Conservation (phyloP, 2,113 vertebrate species). For the Myocastor coypus region DNA sequence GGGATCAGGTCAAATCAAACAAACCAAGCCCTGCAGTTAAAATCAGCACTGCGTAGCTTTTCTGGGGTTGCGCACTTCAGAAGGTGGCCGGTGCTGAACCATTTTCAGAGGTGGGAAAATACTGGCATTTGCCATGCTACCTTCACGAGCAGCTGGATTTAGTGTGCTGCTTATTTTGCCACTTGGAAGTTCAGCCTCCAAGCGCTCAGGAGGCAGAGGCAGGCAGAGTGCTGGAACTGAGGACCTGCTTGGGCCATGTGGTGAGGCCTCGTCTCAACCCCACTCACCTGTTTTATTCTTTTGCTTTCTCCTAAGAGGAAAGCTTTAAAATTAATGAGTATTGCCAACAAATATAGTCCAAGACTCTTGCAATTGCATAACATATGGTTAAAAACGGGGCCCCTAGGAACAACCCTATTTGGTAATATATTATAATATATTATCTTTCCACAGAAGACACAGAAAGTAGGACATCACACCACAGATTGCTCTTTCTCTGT, state of each 20-base stretch:
- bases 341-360: not conserved
- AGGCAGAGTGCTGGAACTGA: not conserved
- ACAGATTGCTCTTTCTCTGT: not conserved
- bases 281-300: not conserved
- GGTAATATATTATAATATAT: not conserved
- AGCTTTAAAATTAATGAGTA: not conserved
- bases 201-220: not conserved
- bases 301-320: not conserved
- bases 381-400: not conserved
- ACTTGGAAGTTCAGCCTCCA: no score
- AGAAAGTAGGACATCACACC: not conserved
- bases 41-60: not conserved
- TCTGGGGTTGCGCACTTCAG: not conserved
- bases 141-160: no score
- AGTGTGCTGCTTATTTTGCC: no score
- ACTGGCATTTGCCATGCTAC: not conserved
- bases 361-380: not conserved
- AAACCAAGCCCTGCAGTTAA: not conserved
- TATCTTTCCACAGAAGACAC: not conserved
- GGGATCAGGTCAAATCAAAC: not conserved
- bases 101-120: not conserved
- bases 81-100: not conserved
- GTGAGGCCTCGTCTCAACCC: not conserved
- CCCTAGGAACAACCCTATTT: not conserved
- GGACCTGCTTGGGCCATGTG: not conserved